A percentile compares a stretch with the other conserved stretches of the same genome.
Conservation (phyloP, 2,888 invertebrate genomes). For the Helicoverpa assulta region DNA sequence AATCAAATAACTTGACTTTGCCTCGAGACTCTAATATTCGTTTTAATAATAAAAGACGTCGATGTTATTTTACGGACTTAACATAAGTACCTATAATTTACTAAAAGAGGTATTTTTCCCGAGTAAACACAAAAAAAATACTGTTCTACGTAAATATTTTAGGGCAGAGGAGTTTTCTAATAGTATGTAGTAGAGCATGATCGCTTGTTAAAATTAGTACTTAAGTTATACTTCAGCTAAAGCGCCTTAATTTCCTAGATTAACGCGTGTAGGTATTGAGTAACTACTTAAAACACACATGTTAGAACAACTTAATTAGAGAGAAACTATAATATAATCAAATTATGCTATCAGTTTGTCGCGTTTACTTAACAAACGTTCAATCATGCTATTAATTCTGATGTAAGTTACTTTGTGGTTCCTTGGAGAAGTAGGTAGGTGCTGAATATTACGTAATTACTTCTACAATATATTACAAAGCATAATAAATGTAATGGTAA, state of each 20-base stretch:
- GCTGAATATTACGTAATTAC: background rate
- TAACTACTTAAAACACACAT: background rate
- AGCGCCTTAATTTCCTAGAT: background rate
- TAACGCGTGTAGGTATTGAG: background rate
- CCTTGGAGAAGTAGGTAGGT: background rate
- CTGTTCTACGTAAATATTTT: too few relatives aligned
- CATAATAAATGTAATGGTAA: background rate
- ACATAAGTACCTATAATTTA: background rate
- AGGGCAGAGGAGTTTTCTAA: too few relatives aligned
- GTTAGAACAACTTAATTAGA: slow-evolving; percentile 1
- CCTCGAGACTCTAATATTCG: slow-evolving; percentile 41
- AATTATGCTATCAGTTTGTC: background rate
- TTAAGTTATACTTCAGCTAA: background rate
- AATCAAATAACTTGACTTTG: slow-evolving; percentile 54
- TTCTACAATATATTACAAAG: background rate
- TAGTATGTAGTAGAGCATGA: background rate
- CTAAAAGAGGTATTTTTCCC: too few relatives aligned
- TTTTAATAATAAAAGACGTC: slow-evolving; percentile 28
- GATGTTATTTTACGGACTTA: slow-evolving; percentile 29
- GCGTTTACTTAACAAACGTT: background rate
- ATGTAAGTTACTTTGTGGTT: background rate
- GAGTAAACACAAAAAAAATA: too few relatives aligned
- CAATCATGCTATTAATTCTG: background rate
- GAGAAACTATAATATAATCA: background rate
- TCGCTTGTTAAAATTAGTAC: background rate